Evolutionary conservation across 2,888 invertebrate species (phyloP), one percentile per base, ranked within the genome.

Genomic region (Drosophila nigricruria): DNA sequence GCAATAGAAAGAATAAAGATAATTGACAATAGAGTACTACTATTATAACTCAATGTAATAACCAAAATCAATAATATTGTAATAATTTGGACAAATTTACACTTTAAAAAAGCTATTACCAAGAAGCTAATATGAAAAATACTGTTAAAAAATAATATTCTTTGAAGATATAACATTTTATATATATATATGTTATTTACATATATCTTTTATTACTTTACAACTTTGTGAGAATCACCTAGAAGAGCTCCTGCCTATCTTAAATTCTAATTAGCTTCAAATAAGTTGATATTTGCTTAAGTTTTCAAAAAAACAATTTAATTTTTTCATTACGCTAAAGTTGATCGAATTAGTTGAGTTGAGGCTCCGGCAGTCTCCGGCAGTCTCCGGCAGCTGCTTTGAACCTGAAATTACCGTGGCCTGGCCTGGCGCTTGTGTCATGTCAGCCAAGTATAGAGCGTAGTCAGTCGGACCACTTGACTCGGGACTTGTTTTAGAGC

Each of bases 391-490:
- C 27, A 27, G 58, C 53, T 65, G 74, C 58, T 56, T 27, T 88
- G 90, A 88, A 80, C 81, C 85, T 85, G 90, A 90, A 90, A 85
- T 89, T 88, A 30, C 80, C 73, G 58, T 72, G 47, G 67, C 12
- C 70, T 20, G 6, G 49, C 12, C 30, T 5, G 20, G 50, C 52
- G 73, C 82, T 82, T 84, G 81, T 77, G 81, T 77, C 73, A 73
- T 69, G 69, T 58, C 45, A 74, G 88, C 75, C 78, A 79, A 80
- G 83, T 83, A 66, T 5, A n/a, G 73, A 73, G 73, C 69, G 74
- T 73, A 61, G 73, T 77, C 64, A 81, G 67, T 70, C 25, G 66
- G 66, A 47, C 58, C 78, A 82, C 81, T 81, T 80, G 87, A 85
- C 77, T 63, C 71, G 47, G 47, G 67, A 69, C 73, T 70, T 72